Base-by-base conservation (phyloP, 2,888 invertebrate species). In the Pilophorus perplexus region DNA sequence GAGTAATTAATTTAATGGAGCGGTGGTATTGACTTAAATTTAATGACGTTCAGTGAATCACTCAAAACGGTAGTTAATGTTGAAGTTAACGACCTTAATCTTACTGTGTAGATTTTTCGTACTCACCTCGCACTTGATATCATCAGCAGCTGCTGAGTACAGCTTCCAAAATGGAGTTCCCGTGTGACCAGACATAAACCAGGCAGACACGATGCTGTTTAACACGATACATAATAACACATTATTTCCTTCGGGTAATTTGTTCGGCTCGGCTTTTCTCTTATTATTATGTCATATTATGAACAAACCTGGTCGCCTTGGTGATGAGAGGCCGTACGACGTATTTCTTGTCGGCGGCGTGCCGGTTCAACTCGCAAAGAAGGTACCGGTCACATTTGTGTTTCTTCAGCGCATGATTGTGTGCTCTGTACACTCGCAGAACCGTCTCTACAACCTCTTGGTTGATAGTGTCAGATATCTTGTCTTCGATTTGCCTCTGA, bases 401-500 rank as follows among this genome's bases (percentile, higher is more conserved):
- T 18, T 67, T 60, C 33, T 48, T 57, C n/a, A 66, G 12, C 4
- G 68, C 84, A 78, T 87, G 90, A 74, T 86, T 84, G 78, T 88
- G 90, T 1, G 89, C 90, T 55, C 91, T 79, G 80, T 89, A 88
- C 12, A 90, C 88, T 76, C 89, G 82, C n/a, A 90, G 82, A 23
- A 90, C 82, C 0, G 90, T 90, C 75, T 89, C 89, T 59, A 91
- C 88, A 67, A 91, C 83, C 78, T 91, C 90, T 74, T 90, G 78
- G 77, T 91, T 91, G 55, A 92, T 82, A 1, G 88, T 86, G 74
- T 90, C 88, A 0, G 89, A 88, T 68, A 92, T 76, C 73, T 86
- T 84, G 75, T 87, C 86, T 10, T 88, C 88, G 6, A 91, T 78
- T 66, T 87, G 86, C 73, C 83, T 83, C 73, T 88, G 84, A 75